Conservation (phyloP, 2,888 invertebrate species). For the Drosophila monieri region DNA sequence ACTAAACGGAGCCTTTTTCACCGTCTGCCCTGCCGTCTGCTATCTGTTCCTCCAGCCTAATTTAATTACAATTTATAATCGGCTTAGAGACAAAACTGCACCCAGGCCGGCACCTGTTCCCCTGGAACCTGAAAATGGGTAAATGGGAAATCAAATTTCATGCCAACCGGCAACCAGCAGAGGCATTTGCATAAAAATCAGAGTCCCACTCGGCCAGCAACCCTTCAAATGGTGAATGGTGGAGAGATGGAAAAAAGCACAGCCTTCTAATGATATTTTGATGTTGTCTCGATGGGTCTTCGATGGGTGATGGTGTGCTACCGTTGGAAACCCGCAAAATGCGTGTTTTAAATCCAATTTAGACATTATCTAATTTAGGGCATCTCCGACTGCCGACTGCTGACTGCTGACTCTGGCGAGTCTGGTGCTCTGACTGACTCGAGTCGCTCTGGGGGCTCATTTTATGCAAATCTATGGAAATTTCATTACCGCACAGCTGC, state of each 20-base stretch:
- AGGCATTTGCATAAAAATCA: conserved; percentile 74
- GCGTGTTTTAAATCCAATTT: conserved; percentile 83
- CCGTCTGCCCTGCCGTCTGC: too few relatives aligned
- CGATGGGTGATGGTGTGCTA: conserved; percentile 55
- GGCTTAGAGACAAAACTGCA: conserved; percentile 45
- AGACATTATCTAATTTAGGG: conserved; percentile 83
- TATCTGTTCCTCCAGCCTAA: conserved; percentile 39
- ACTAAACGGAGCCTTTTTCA: too few relatives aligned
- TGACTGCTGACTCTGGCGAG: conserved; percentile 1
- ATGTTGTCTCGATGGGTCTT: conserved; percentile 78
- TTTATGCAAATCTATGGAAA: conserved; percentile 80
- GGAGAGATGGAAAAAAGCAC: conserved; percentile 30
- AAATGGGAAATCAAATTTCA: conserved; percentile 62
- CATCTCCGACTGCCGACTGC: conserved; percentile 59
- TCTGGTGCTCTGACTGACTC: conserved; percentile 26
- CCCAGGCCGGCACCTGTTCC: conserved; percentile 35
- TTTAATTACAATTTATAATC: conserved; percentile 67
- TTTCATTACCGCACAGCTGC: conserved; percentile 63
- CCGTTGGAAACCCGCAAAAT: conserved; percentile 80
- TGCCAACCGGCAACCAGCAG: conserved; percentile 8
- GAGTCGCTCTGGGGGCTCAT: conserved; percentile 41
- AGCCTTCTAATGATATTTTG: conserved; percentile 72
- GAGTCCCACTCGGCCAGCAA: conserved; percentile 49
- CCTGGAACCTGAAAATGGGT: background rate
- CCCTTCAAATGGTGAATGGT: conserved; percentile 65